Base-by-base conservation (phyloP, 1,140 invertebrate species). In the Drosophila obscura region DNA sequence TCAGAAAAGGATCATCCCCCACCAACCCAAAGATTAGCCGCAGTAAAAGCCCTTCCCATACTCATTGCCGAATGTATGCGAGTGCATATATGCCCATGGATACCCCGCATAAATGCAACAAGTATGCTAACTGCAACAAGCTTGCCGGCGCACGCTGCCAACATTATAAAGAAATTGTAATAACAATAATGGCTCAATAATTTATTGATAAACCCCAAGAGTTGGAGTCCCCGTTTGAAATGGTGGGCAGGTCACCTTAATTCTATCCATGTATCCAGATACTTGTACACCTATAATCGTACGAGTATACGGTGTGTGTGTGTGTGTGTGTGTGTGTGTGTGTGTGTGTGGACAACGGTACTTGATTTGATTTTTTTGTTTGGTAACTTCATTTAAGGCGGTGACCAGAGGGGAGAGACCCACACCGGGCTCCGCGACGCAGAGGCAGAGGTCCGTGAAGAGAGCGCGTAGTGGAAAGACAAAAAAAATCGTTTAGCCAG, bases 141-240 rank as follows among this genome's bases (percentile, higher is more conserved):
- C 66, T 83, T 66, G 68, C 64, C 64, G 83, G 72, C 79, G 82
- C 83, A 87, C 83, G 83, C 83, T 83, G 83, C 63, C 73, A 83
- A 83, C 83, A 88, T 88, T 88, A 88, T 88, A 88, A 88, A 88
- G 83, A 88, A 88, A 88, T 88, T 88, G 83, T 88, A 88, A 89
- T 88, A 88, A 88, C 80, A 88, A 88, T 88, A 88, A 88, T 88
- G 83, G 83, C 83, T 88, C 84, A 88, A 88, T 88, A 88, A 88
- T 88, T 88, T 88, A 89, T 88, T 88, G 83, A 88, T 88, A 88
- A 88, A 89, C 80, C 80, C 52, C 68, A 16, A 53, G 58, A 79
- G 66, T 67, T 72, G 80, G 46, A 81, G 67, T 77, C 64, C 56
- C 63, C 50, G 64, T 61, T 56, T 57, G 49, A 63, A 68, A 50